Evolutionary conservation across 2,113 vertebrate genomes (phyloP).

Genomic region (Lepisosteus oculatus): DNA sequence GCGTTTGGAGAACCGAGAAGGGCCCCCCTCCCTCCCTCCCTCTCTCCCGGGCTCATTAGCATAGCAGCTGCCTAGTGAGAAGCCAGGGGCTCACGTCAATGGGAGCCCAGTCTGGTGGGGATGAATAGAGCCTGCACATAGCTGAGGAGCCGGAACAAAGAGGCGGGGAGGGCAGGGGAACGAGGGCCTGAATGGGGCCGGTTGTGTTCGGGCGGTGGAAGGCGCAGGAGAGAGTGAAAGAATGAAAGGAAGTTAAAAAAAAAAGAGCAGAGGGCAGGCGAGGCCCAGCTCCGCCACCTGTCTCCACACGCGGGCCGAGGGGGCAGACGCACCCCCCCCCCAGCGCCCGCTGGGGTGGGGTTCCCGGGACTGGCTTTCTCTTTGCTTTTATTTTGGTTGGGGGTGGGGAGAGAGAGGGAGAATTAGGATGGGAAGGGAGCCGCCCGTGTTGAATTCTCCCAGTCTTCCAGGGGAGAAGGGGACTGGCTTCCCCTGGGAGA

Average conservation of each 20-base stretch:
- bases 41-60: constrained; percentile 77
- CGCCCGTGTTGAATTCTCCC: no score
- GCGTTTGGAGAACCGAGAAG: constrained; percentile 64
- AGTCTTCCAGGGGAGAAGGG: no score
- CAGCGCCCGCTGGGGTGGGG: no score
- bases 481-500: no score
- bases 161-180: constrained; percentile 57
- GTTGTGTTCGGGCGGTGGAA: constrained; percentile 65
- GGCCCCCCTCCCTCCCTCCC: constrained; percentile 58
- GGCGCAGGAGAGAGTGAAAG: constrained; percentile 69
- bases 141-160: constrained; percentile 68
- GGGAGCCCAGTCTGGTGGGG: constrained; percentile 66
- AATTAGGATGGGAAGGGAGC: no score
- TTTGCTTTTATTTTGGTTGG: no score
- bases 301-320: constrained; percentile 40
- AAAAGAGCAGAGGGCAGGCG: constrained; percentile 66
- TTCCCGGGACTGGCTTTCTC: no score
- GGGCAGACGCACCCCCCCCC: no score
- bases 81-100: constrained; percentile 74
- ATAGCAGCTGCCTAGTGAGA: constrained; percentile 93
- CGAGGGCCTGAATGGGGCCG: constrained; percentile 69
- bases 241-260: constrained; percentile 70
- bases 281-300: constrained; percentile 67
- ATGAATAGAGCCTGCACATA: constrained; percentile 83
- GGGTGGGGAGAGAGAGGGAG: no score